These are phyloP conservation scores for Phocides pigmalion DNA, from an alignment of 1,140 invertebrate species.

Conservation along the genomic window DNA sequence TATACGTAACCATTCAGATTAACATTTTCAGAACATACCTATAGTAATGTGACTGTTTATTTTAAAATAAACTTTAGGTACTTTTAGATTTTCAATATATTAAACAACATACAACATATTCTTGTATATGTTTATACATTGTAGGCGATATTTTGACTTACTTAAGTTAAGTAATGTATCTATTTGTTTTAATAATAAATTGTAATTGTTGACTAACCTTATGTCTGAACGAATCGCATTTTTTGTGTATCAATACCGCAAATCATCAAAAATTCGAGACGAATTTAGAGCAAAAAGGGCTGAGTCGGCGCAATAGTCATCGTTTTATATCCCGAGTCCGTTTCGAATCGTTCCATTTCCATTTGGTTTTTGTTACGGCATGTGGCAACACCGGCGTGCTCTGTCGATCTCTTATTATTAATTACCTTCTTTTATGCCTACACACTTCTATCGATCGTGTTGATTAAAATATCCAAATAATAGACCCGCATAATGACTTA, in stretches of 20 bases:
- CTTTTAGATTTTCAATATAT: no score
- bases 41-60: no score
- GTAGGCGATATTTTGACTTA: no score
- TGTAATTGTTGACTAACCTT: no score
- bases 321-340: conserved; percentile 65
- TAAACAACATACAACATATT: no score
- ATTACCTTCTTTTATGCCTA: conserved; percentile 78
- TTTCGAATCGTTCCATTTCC: conserved; percentile 78
- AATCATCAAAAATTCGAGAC: conserved; percentile 55
- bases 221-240: neutral
- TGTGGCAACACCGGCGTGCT: conserved; percentile 70
- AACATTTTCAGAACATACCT: no score
- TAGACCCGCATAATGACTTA: conserved; percentile 70
- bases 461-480: conserved; percentile 83
- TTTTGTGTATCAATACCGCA: conserved; percentile 40
- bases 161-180: no score
- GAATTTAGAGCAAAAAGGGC: conserved; percentile 65
- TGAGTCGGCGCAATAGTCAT: conserved; percentile 64
- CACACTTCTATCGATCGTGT: conserved; percentile 70
- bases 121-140: no score
- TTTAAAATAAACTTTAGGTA: no score
- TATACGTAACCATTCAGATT: no score
- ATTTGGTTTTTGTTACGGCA: conserved; percentile 77
- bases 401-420: conserved; percentile 77
- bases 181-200: no score